These are phyloP conservation scores for Gallinago paraguaiae DNA, from an alignment of 2,113 vertebrate species.

Conservation along the genomic window DNA sequence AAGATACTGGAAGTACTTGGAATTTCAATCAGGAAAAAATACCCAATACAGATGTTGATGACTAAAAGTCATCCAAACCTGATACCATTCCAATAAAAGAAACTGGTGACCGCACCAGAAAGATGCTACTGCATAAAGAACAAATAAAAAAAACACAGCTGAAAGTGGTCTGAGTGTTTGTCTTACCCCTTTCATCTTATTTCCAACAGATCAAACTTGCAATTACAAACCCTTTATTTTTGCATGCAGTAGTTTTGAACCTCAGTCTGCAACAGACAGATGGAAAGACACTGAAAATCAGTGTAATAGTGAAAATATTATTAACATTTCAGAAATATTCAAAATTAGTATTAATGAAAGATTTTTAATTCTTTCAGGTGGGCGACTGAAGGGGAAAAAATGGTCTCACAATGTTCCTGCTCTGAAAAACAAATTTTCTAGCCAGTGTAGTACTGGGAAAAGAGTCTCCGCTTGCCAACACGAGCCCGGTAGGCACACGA, in stretches of 20 bases:
- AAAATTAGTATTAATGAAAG: neutral
- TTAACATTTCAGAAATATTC: neutral
- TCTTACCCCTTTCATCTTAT: neutral
- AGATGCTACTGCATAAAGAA: neutral
- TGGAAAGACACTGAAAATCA: neutral
- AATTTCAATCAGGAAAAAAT: neutral
- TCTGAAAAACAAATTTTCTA: neutral
- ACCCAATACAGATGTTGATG: neutral
- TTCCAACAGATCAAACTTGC: neutral
- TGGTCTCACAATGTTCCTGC: neutral
- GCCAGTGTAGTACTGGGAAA: neutral
- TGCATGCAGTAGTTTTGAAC: neutral
- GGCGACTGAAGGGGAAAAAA: neutral
- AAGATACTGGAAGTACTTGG: neutral
- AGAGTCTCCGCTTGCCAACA: neutral
- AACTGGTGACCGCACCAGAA: neutral
- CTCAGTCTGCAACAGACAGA: neutral
- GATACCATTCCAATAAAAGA: neutral
- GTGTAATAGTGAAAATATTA: neutral
- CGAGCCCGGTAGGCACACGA: neutral
- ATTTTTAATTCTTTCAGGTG: neutral
- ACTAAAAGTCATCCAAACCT: neutral
- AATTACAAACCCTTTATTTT: neutral
- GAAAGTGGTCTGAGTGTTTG: neutral
- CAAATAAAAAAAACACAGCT: neutral